Conservation (phyloP, 92 coral and sea anemone species). For the Plumapathes pennacea region DNA sequence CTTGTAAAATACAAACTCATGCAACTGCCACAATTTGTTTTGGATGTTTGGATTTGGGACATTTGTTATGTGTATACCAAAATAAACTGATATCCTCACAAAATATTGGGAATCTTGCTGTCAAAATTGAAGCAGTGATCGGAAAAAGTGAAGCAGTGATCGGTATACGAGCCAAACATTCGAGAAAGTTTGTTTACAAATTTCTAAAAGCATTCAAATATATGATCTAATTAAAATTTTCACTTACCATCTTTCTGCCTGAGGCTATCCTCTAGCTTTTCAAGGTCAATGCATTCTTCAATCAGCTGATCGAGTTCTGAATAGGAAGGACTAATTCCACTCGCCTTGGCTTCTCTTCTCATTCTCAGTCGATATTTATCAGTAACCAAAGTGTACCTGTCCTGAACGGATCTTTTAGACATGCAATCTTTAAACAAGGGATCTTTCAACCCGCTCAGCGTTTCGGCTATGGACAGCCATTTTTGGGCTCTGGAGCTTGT, state of each 20-base stretch:
- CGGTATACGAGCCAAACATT: no score
- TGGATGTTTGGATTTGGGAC: no score
- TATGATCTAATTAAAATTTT: no score
- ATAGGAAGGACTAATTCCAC: conserved; percentile 21
- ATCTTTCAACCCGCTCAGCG: conserved; percentile 7
- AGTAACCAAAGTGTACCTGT: conserved; percentile 1
- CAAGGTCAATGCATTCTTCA: conserved; percentile 6
- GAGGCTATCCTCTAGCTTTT: conserved; percentile 9
- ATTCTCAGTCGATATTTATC: conserved; percentile 2
- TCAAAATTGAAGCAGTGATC: no score
- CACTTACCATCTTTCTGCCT: conserved; percentile 11
- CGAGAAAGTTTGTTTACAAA: no score
- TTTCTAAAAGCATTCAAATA: no score
- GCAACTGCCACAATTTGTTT: no score
- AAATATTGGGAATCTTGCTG: no score
- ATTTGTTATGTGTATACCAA: no score
- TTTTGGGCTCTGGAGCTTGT: conserved; percentile 15
- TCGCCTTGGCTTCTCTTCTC: conserved; percentile 9
- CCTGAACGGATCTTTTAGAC: conserved; percentile 19
- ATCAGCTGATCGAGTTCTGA: conserved; percentile 11
- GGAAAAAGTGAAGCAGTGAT: no score
- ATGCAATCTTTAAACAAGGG: conserved; percentile 9
- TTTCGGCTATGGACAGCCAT: conserved; percentile 12
- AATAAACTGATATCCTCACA: no score
- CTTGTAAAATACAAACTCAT: no score